Evolutionary conservation across 2,888 invertebrate species (phyloP).

Genomic region (Andrena trimmerana): DNA sequence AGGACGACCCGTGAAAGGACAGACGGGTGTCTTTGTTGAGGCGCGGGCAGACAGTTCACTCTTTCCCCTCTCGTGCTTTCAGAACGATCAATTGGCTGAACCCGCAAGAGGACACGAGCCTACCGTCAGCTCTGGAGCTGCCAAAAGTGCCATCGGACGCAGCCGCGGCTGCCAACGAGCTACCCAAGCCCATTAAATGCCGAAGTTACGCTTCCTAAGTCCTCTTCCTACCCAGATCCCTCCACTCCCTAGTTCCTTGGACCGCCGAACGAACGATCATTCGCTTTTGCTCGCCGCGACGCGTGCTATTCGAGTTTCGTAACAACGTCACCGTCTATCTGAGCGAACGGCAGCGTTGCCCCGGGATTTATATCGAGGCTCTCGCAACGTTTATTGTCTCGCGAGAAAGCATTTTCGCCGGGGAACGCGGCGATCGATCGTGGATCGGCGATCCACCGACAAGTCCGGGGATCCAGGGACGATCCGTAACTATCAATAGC

Average conservation of each 20-base stretch:
- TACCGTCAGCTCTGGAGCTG: constrained; percentile 61
- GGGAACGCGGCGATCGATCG: neutral
- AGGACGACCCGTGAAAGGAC: too few species aligned
- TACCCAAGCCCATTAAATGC: constrained; percentile 74
- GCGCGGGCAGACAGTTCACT: neutral
- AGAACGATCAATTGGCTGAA: constrained; percentile 62
- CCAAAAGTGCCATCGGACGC: constrained; percentile 62
- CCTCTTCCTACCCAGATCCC: constrained; percentile 10
- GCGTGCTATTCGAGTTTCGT: neutral
- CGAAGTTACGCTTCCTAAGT: constrained; percentile 48
- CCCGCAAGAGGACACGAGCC: constrained; percentile 58
- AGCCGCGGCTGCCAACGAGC: constrained; percentile 60
- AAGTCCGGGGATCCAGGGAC: neutral
- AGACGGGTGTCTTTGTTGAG: too few species aligned
- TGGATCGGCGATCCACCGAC: neutral
- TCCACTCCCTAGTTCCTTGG: neutral
- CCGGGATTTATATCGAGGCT: too few species aligned
- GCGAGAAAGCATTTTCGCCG: neutral
- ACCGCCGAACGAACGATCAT: neutral
- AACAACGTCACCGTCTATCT: neutral
- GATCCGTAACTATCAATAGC: neutral
- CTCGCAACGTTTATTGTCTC: constrained; percentile 2
- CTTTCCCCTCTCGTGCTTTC: constrained; percentile 33
- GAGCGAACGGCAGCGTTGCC: neutral
- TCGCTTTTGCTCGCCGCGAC: neutral